Percentiles rank a stretch among this genome's conserved stretches.
Evolutionary conservation across 2,888 invertebrate genomes (phyloP).

Genomic region (Ischnura elegans): DNA sequence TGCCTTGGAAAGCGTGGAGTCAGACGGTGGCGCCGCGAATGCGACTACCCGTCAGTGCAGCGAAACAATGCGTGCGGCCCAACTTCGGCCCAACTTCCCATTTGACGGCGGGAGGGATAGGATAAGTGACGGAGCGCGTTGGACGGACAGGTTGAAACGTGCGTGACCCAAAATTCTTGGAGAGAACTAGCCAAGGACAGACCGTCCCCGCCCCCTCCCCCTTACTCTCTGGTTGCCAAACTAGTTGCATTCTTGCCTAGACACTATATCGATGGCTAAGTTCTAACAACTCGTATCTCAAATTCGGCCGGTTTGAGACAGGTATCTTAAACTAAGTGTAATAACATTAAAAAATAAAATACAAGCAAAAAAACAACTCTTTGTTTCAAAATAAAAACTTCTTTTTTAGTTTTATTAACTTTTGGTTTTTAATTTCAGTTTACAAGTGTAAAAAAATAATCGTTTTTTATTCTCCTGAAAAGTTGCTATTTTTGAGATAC

Average conservation of each 20-base stretch:
- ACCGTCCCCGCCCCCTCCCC: not conserved
- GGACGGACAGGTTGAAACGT: not conserved
- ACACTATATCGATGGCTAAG: not conserved
- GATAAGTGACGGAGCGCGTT: not conserved
- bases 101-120: not conserved
- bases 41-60: not conserved
- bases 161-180: constrained; percentile 3
- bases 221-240: not conserved
- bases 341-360: too few species aligned
- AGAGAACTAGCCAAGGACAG: not conserved
- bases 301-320: too few species aligned
- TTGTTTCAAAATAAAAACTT: too few species aligned
- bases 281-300: too few species aligned
- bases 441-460: too few species aligned
- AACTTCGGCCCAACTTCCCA: too few species aligned
- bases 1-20: not conserved
- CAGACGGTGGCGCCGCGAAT: not conserved
- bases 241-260: not conserved
- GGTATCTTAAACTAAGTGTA: too few species aligned
- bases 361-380: too few species aligned
- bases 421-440: too few species aligned
- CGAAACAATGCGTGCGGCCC: not conserved
- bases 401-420: too few species aligned
- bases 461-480: too few species aligned
- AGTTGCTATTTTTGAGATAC: too few species aligned